phyloP scores from a whole-genome alignment of 1,140 invertebrate genomes.

The Chelonus insularis region DNA sequence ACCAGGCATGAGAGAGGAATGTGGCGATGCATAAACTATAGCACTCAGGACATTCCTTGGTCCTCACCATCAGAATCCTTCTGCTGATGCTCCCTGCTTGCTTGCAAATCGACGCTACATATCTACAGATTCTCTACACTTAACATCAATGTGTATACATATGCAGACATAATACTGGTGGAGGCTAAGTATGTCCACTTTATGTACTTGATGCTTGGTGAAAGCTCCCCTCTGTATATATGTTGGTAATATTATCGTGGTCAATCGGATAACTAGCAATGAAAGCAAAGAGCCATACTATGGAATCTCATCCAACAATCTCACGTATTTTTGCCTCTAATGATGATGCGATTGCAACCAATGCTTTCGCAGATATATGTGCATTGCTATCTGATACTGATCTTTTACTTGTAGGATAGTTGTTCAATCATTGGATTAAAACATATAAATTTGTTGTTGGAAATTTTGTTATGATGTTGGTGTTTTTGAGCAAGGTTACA shows the following conservation, averaged over 20 bases:
- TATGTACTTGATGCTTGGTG: no score
- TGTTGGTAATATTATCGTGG: conserved; percentile 10
- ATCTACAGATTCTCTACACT: not conserved
- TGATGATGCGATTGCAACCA: not conserved
- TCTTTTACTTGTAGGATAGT: not conserved
- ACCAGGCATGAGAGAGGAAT: conserved; percentile 57
- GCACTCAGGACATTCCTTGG: conserved; percentile 47
- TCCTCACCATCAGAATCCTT: conserved; percentile 25
- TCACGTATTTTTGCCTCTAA: conserved; percentile 11
- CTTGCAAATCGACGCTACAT: conserved; percentile 30
- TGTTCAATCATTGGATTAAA: not conserved
- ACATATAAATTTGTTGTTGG: no score
- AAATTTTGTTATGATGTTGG: no score
- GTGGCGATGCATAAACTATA: conserved; percentile 59
- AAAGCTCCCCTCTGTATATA: no score
- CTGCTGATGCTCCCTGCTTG: not conserved
- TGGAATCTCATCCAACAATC: conserved; percentile 19
- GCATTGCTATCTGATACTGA: not conserved
- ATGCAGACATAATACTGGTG: no score
- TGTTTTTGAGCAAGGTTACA: no score
- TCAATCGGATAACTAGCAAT: not conserved
- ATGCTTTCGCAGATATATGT: no score
- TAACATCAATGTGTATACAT: not conserved
- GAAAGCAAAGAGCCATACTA: not conserved
- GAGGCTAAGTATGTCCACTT: no score